A percentile compares a stretch with the other conserved stretches of the same genome.
phyloP scores from a whole-genome alignment of 1,140 invertebrate species.

The Caenorhabditis briggsae region DNA sequence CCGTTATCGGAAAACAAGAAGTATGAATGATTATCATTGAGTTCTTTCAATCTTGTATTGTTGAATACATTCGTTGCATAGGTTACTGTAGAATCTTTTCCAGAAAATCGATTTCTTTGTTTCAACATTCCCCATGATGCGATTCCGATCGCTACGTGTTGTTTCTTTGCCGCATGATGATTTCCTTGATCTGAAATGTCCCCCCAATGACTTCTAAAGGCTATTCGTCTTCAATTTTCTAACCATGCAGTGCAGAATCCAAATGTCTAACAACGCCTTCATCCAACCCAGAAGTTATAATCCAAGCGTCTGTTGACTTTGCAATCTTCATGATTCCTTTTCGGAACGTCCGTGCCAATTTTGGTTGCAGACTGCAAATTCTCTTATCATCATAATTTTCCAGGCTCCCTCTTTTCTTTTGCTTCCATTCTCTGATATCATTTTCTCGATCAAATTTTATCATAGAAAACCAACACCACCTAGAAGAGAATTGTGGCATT shows the following conservation, averaged over 20 bases:
- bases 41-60: conserved; percentile 86
- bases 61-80: conserved; percentile 70
- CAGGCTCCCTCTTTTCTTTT: neutral
- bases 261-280: conserved; percentile 83
- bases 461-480: conserved; percentile 3
- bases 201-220: neutral
- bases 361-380: conserved; percentile 84
- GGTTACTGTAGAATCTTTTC: conserved; percentile 64
- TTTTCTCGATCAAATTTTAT: conserved; percentile 16
- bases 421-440: conserved; percentile 13
- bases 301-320: conserved; percentile 96
- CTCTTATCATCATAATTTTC: conserved; percentile 31
- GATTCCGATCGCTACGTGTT: conserved; percentile 85
- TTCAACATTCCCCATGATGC: conserved; percentile 98
- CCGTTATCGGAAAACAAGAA: conserved; percentile 97
- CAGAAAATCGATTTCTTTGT: conserved; percentile 89
- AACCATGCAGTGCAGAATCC: conserved; percentile 66
- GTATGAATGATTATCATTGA: conserved; percentile 95
- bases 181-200: conserved; percentile 34
- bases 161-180: conserved; percentile 50
- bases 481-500: conserved; percentile 34
- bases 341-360: conserved; percentile 91
- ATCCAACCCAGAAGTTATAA: conserved; percentile 94
- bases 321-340: conserved; percentile 96
- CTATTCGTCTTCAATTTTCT: conserved; percentile 58